Evolutionary conservation across 2,113 vertebrate genomes (phyloP).

Genomic region (Oncorhynchus mykiss): DNA sequence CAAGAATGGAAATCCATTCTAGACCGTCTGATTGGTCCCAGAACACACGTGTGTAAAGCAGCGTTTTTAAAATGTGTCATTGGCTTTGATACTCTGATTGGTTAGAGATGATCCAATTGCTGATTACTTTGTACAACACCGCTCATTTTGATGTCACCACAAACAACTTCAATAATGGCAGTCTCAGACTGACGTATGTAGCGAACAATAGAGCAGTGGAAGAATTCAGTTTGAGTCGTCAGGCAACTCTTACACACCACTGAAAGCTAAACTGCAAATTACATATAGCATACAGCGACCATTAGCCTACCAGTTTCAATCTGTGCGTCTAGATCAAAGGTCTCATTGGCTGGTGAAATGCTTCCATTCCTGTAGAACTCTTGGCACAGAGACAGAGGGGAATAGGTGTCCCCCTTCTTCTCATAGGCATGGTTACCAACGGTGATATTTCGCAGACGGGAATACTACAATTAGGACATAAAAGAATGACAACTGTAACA

Average conservation of each 20-base stretch:
- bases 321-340: conserved; percentile 87
- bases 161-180: no score
- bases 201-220: no score
- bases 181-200: no score
- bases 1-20: no score
- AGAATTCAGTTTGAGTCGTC: no score
- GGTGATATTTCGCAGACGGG: conserved; percentile 79
- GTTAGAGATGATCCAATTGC: no score
- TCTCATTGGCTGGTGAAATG: conserved; percentile 87
- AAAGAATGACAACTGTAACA: background rate
- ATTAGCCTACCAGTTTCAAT: conserved; percentile 79
- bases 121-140: no score
- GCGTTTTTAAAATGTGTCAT: no score
- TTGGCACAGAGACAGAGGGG: conserved; percentile 82
- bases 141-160: no score
- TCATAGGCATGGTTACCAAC: conserved; percentile 90
- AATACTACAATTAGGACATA: conserved; percentile 71
- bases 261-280: background rate
- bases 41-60: no score
- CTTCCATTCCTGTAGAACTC: conserved; percentile 83
- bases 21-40: no score
- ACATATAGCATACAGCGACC: background rate
- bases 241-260: background rate
- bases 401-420: conserved; percentile 66
- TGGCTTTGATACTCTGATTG: no score